Evolutionary conservation across 2,113 vertebrate genomes (phyloP), one percentile per base, ranked within the genome.

Genomic region (Indicator indicator): DNA sequence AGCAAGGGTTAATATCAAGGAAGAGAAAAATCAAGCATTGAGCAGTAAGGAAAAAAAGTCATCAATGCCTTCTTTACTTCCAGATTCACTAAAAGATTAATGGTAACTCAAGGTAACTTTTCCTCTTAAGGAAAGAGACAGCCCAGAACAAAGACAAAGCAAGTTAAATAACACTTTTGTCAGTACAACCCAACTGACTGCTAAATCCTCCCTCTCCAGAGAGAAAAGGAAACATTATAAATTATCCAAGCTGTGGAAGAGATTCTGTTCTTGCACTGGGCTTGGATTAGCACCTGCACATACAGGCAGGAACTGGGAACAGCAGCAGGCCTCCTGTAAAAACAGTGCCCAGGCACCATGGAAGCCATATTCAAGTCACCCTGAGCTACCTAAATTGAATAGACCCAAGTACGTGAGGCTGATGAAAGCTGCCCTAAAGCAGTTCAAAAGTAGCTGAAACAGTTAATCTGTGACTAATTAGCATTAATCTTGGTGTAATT

Each of bases 41-140:
- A 89, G 13, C 13, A 68, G 54, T 46, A 82, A 52, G 7, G 12
- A 82, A 80, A 93, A 11, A 36, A 54, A 69, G 68, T 48, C 63
- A 82, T 68, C 82, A 72, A 52, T 73, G 48, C 21, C 48, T 50
- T 52, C 82, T 87, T 86, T 74, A 80, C 48, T 89, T 89, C 54
- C 40, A 83, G 58, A 54, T 65, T 94, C 72, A 88, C 50, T 64
- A 50, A 68, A 93, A 85, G 67, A 89, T 84, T 91, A 79, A 93
- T 75, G 58, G 54, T 76, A 44, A 64, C 15, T 58, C 44, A 75
- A 72, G 71, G 64, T 90, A 84, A 44, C 64, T 87, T 85, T 78
- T 91, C 90, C 74, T 75, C n/a, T 48, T 21, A 56, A 74, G 50
- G 82, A 50, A 83, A 87, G 81, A 86, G 50, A 76, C 9, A 68